Evolutionary conservation across 2,888 invertebrate genomes (phyloP).

Genomic region (Eupithecia pulchellata): DNA sequence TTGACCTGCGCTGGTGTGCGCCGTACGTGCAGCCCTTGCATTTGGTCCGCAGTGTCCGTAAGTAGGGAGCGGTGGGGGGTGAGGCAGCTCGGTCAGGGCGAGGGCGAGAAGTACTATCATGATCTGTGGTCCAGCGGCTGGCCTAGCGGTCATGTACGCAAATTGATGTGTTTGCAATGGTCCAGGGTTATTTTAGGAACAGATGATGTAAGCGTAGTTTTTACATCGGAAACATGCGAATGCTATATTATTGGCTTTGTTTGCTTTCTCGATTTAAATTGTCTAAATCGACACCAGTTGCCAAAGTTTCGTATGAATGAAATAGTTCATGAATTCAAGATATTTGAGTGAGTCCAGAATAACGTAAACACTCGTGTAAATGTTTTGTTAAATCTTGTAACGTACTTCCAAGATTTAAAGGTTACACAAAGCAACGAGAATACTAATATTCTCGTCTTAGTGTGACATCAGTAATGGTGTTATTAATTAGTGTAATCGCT

Average conservation of each 20-base stretch:
- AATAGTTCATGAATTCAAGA: conserved; percentile 16
- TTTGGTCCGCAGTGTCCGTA: too few species aligned
- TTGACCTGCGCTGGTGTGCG: too few species aligned
- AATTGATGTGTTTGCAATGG: conserved; percentile 30
- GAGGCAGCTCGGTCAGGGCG: too few species aligned
- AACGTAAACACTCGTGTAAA: conserved; percentile 34
- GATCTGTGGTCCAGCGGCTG: too few species aligned
- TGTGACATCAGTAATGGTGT: conserved; percentile 24
- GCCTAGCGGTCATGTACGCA: conserved; percentile 4
- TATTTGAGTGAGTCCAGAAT: conserved; percentile 24
- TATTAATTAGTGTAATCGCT: conserved; percentile 23
- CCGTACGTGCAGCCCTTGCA: too few species aligned
- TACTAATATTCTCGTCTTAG: neutral
- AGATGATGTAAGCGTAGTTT: conserved; percentile 54
- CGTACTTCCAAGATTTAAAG: too few species aligned
- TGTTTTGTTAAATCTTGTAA: too few species aligned
- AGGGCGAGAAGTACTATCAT: too few species aligned
- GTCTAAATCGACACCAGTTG: conserved; percentile 27
- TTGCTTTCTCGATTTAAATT: conserved; percentile 36
- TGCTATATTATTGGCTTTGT: conserved; percentile 48
- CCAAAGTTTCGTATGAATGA: conserved; percentile 46
- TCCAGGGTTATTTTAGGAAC: conserved; percentile 48
- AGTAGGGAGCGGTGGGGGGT: too few species aligned
- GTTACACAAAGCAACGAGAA: too few species aligned
- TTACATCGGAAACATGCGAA: conserved; percentile 44